Evolutionary conservation across 2,888 invertebrate genomes (phyloP).

Genomic region (Agrotis segetum): DNA sequence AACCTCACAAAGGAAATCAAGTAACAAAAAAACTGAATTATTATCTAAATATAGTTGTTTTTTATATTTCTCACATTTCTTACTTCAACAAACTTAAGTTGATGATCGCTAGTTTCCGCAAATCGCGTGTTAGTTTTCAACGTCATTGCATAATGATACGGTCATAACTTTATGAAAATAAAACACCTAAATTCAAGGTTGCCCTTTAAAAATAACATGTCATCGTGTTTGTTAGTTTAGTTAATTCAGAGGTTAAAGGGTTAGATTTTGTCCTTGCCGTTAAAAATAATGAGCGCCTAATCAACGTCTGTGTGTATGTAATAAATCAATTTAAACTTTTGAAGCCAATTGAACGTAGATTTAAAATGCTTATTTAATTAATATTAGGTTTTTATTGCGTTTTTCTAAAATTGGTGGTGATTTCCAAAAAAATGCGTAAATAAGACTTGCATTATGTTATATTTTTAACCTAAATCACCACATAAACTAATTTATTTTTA

Average conservation of each 20-base stretch:
- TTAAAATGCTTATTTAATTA: no score
- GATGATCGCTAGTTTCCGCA: constrained; percentile 36
- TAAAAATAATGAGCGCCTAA: constrained; percentile 19
- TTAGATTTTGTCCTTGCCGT: constrained; percentile 31
- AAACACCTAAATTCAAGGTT: constrained; percentile 41
- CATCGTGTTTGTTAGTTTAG: constrained; percentile 32
- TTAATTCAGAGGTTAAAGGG: constrained; percentile 29
- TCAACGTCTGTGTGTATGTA: constrained; percentile 6
- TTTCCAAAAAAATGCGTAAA: no score
- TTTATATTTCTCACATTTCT: constrained; percentile 32
- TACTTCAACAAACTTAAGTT: constrained; percentile 32
- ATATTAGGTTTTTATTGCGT: no score
- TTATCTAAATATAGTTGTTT: constrained; percentile 16
- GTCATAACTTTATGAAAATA: constrained; percentile 32
- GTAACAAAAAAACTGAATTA: constrained; percentile 15
- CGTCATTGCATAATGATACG: constrained; percentile 33
- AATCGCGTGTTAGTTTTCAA: constrained; percentile 40
- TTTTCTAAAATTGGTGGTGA: no score
- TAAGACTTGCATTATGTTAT: no score
- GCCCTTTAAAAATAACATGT: constrained; percentile 20
- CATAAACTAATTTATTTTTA: no score
- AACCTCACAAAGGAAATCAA: constrained; percentile 16
- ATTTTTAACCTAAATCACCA: neutral
- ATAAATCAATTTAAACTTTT: constrained; percentile 16
- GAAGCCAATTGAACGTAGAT: neutral